phyloP scores from a whole-genome alignment of 2,888 invertebrate genomes.

The Brachypalpus laphriformis region DNA sequence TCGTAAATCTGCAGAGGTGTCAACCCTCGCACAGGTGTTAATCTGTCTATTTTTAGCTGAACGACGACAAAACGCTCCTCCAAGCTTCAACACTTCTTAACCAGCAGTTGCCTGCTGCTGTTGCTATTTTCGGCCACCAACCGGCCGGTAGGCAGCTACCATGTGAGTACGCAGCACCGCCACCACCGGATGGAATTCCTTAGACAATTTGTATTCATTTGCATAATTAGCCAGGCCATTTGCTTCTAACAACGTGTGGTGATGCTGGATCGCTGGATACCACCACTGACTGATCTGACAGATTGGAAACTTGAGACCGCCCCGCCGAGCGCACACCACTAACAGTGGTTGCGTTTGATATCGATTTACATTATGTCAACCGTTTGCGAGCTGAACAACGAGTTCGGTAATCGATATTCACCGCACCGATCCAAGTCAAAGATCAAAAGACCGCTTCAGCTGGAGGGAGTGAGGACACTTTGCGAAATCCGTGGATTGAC shows the following conservation, averaged over 20 bases:
- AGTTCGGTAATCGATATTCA: conserved; percentile 33
- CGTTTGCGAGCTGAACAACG: background rate
- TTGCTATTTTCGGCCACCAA: conserved; percentile 31
- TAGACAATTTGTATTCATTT: conserved; percentile 67
- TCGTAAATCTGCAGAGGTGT: conserved; percentile 54
- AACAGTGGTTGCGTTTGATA: background rate
- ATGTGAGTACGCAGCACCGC: no score
- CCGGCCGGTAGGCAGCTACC: background rate
- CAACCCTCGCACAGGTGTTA: conserved; percentile 66
- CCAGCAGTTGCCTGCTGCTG: background rate
- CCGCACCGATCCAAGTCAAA: conserved; percentile 19
- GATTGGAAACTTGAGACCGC: conserved; percentile 33
- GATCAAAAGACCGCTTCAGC: conserved; percentile 46
- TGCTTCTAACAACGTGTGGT: conserved; percentile 27
- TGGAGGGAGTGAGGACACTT: conserved; percentile 21
- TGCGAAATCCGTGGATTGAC: conserved; percentile 57
- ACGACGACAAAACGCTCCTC: conserved; percentile 31
- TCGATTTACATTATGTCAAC: background rate
- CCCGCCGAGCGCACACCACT: no score
- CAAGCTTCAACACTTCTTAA: conserved; percentile 21
- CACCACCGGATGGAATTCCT: conserved; percentile 29
- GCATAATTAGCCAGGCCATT: conserved; percentile 56
- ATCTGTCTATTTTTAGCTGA: conserved; percentile 57
- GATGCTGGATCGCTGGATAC: background rate
- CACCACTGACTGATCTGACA: conserved; percentile 20